Evolutionary conservation across 2,113 vertebrate species (phyloP), one percentile per base, ranked within the genome.

Genomic region (Sturnira hondurensis): DNA sequence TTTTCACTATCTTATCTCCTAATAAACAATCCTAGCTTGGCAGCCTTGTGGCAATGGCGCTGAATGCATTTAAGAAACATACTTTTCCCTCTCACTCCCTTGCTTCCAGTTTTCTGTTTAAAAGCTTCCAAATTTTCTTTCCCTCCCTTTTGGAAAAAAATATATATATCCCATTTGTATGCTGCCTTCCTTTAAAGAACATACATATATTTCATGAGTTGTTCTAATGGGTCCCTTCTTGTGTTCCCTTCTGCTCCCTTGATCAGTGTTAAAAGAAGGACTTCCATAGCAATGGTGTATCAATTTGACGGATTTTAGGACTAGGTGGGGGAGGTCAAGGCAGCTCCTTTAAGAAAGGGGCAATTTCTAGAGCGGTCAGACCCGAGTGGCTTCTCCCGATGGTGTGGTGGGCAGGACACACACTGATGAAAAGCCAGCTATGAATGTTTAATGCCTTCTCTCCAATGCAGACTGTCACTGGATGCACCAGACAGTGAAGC

Each of bases 1-100:
- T 98, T 99, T 98, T 99, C 98, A 98, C 98, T 98, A 99, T 99
- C 98, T 99, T 98, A 99, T 99, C 98, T 98, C 98, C 98, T 98
- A 98, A 98, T 98, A 99, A 98, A 98, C 98, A 98, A 99, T 98
- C 98, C 98, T 93, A 92, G 98, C 98, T 98, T 96, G 71, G 98
- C 98, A 98, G 98, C 97, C 98, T 98, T 97, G 97, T 97, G 97
- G 97, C 97, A 68, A 97, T 98, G 97, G 98, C 89, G 91, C 98
- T 96, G 98, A 98, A 98, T 97, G 85, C 97, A 98, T 98, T 98
- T 98, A 98, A 98, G 98, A 98, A 96, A 98, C 96, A 97, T 98
- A 97, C 97, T 97, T 61, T 96, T 91, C 28, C 11, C 28, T 71
- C 61, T 50, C 6, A 8, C 14, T 80, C 71, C 24, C 76, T 78